Conservation (phyloP, 2,797 vertebrate species). For the Paratrypauchen microcephalus region DNA sequence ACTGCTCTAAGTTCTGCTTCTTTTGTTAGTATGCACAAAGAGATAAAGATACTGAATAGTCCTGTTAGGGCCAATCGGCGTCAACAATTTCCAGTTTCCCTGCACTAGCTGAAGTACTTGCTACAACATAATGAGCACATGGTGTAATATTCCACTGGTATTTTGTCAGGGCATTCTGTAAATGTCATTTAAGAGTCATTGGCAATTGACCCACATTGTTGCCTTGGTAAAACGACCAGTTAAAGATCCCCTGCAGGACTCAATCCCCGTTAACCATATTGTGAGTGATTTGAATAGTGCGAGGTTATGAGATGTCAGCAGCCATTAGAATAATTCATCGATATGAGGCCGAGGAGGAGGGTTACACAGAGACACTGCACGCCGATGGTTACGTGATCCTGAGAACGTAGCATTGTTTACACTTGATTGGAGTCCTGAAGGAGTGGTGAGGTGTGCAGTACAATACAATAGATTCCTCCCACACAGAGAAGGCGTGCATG, state of each 20-base stretch:
- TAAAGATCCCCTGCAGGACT: constrained; percentile 3
- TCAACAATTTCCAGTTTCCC: neutral
- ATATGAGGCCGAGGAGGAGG: constrained; percentile 5
- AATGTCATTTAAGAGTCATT: constrained; percentile 10
- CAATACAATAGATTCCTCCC: neutral
- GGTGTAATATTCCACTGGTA: neutral
- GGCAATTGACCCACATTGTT: constrained; percentile 8
- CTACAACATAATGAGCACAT: neutral
- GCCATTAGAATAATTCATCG: constrained; percentile 10
- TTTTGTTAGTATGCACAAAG: too few relatives aligned
- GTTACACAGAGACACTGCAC: neutral
- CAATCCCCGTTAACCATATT: neutral
- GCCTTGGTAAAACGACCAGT: neutral
- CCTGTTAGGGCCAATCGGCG: neutral
- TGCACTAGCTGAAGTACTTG: neutral
- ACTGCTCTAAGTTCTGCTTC: too few relatives aligned
- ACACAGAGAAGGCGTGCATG: neutral
- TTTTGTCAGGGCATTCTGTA: constrained; percentile 4
- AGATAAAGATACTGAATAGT: neutral
- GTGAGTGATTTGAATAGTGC: neutral
- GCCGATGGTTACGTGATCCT: neutral
- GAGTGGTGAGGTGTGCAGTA: neutral
- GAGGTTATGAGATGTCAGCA: constrained; percentile 1
- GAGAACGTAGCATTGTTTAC: constrained; percentile 6
- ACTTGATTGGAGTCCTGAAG: constrained; percentile 2